These are phyloP conservation scores for Galerucella pusilla DNA, from an alignment of 2,888 invertebrate genomes.

Conservation along the genomic window DNA sequence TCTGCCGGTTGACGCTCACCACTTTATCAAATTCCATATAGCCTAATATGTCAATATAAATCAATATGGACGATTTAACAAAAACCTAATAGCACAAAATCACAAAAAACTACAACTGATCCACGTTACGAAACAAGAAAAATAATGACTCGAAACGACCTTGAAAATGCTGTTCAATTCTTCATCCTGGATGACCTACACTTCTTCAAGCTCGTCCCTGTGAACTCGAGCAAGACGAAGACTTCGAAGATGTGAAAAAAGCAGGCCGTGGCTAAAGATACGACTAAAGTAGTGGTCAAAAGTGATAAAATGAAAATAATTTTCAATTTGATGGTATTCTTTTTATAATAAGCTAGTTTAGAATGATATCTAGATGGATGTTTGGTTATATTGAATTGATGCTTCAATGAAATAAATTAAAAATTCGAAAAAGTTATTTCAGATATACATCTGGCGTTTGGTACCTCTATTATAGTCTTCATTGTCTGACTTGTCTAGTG, in stretches of 20 bases:
- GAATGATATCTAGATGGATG: background rate
- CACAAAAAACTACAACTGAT: background rate
- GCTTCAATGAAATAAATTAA: background rate
- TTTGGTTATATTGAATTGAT: background rate
- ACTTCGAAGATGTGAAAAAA: conserved; percentile 18
- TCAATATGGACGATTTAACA: background rate
- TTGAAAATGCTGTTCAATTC: conserved; percentile 24
- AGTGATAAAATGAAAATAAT: background rate
- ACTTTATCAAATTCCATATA: background rate
- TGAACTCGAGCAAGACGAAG: conserved; percentile 27
- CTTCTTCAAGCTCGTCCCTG: conserved; percentile 19
- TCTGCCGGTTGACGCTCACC: background rate
- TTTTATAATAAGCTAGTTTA: background rate
- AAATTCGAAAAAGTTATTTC: background rate
- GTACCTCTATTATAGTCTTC: too few relatives aligned
- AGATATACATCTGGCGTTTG: too few relatives aligned
- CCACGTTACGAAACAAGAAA: conserved; percentile 12
- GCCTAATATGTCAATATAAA: background rate
- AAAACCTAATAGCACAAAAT: conserved; percentile 7
- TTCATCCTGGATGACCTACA: conserved; percentile 26
- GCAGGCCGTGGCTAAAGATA: conserved; percentile 21
- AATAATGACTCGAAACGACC: conserved; percentile 19
- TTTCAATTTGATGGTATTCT: background rate
- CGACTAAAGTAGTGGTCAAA: background rate
- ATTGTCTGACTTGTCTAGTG: too few relatives aligned